phyloP scores from a whole-genome alignment of 1,140 invertebrate genomes.

The Drosophila ercepeae region DNA sequence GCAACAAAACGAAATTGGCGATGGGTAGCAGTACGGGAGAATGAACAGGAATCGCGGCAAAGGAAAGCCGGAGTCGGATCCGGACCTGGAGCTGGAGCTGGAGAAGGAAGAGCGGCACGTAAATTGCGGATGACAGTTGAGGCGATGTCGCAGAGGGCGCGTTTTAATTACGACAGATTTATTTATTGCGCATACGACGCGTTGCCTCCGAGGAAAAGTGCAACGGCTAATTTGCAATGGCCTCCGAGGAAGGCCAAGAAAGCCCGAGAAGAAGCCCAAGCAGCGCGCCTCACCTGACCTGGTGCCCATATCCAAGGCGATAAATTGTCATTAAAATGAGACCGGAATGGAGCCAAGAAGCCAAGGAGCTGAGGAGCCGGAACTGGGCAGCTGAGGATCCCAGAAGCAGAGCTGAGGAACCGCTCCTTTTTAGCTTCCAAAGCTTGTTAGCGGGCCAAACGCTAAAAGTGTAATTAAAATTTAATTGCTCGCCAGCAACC shows the following conservation, averaged over 20 bases:
- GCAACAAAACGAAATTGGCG: constrained; percentile 51
- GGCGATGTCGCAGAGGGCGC: constrained; percentile 31
- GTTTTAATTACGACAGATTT: constrained; percentile 77
- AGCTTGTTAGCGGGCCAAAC: constrained; percentile 65
- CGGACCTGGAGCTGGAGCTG: not conserved
- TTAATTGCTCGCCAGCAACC: constrained; percentile 51
- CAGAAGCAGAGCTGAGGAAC: not conserved
- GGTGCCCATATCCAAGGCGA: constrained; percentile 34
- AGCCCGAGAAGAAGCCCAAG: too few species aligned
- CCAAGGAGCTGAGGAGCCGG: not conserved
- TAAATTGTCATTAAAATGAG: constrained; percentile 70
- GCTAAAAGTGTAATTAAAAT: constrained; percentile 69
- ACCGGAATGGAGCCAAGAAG: constrained; percentile 1
- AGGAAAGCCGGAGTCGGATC: not conserved
- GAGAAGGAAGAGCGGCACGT: constrained; percentile 8
- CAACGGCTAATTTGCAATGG: constrained; percentile 49
- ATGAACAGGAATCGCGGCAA: constrained; percentile 4
- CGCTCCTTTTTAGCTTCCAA: constrained; percentile 8
- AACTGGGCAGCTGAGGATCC: too few species aligned
- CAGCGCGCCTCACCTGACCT: constrained; percentile 4
- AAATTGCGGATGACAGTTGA: constrained; percentile 67
- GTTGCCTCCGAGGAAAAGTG: constrained; percentile 39
- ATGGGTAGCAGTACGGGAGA: constrained; percentile 34
- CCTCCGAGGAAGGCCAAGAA: not conserved
- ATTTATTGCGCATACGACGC: constrained; percentile 72